Base-by-base conservation (phyloP, 1,140 invertebrate genomes). In the Drosophila rufa region DNA sequence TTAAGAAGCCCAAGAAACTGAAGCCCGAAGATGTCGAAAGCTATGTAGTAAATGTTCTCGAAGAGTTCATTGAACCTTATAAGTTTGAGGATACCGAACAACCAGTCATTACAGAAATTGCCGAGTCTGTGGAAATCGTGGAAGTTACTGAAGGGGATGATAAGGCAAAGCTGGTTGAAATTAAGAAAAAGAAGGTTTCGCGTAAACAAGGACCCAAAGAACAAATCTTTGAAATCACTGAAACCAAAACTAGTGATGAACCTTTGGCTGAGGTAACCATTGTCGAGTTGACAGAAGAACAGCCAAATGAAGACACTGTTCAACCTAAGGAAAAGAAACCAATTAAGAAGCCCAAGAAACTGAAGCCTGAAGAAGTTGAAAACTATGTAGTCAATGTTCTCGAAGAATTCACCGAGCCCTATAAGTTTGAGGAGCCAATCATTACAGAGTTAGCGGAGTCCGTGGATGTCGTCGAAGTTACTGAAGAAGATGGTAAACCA, bases 1-100 rank as follows among this genome's bases (percentile, higher is more conserved):
- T 85, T 8, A 78, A 80, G 43, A 80, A 78, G 42, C 45, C 56
- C n/a, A 91, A 80, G 56, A 86, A 90, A 59, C 22, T 91, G 2
- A 85, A 80, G n/a, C 47, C 51, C 15, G 40, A 66, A 50, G 33
- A 42, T n/a, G 93, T 89, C 2, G 53, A 92, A 33, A 64, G 64
- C 3, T 56, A 45, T 30, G 60, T 87, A 4, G 82, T 86, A 33
- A 82, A 91, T 47, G 56, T 67, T 6, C 17, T 67, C 3, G 76
- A 66, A 15, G 43, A 69, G 19, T 50, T 92, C 48, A 76, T 92
- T 15, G 53, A 71, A n/a, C 53, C 56, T 0, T n/a, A 40, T 6
- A 40, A 15, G 15, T 27, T 27, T 36, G 51, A 48, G 7, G 47
- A 48, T 6, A 27, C 5, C 22, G 14, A 25, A 36, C 80, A 75